These are phyloP conservation scores for Drosophila pectinifera DNA, from an alignment of 1,140 invertebrate genomes.

Conservation along the genomic window DNA sequence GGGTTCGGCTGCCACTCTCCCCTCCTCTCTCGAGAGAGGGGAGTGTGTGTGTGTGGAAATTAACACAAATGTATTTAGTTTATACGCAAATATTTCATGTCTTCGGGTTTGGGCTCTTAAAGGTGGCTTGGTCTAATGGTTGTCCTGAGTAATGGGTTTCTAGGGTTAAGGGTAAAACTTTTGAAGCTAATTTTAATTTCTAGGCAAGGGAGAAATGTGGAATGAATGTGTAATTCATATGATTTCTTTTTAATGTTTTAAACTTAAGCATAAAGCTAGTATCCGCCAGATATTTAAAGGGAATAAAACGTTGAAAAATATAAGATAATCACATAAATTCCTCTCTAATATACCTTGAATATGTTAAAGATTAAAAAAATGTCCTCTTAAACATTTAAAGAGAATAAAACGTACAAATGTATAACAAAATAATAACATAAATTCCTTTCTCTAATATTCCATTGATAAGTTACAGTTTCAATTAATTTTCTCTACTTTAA, in stretches of 20 bases:
- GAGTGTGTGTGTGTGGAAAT: slow-evolving; percentile 59
- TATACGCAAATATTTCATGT: slow-evolving; percentile 60
- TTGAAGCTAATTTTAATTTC: slow-evolving; percentile 63
- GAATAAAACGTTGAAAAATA: no score
- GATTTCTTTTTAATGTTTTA: not conserved
- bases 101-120: slow-evolving; percentile 49
- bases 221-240: slow-evolving; percentile 8
- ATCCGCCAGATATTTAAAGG: no score
- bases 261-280: no score
- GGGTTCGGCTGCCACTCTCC: slow-evolving; percentile 21
- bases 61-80: slow-evolving; percentile 83
- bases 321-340: no score
- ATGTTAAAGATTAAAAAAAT: no score
- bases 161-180: slow-evolving; percentile 46
- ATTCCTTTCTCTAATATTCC: no score
- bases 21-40: not conserved
- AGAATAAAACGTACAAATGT: no score
- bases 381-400: no score
- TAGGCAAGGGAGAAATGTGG: slow-evolving; percentile 23
- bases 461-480: no score
- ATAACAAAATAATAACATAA: no score
- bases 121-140: slow-evolving; percentile 54
- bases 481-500: no score
- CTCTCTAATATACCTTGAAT: no score
- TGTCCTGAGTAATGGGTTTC: slow-evolving; percentile 35